Evolutionary conservation across 2,888 invertebrate species (phyloP).

Genomic region (Tetragonisca angustula): DNA sequence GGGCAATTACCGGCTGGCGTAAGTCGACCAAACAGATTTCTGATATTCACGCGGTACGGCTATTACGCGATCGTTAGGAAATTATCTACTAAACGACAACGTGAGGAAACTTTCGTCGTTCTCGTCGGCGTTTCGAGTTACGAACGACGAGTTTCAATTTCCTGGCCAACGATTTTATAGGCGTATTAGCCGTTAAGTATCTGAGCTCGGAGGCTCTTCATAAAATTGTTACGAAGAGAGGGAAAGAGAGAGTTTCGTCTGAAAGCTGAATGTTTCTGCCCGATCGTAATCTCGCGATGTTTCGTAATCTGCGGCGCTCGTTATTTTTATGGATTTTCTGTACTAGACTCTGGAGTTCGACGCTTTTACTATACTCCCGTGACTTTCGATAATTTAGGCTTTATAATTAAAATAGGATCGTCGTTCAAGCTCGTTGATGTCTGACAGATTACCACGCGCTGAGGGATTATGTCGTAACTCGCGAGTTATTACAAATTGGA

Average conservation of each 20-base stretch:
- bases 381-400: not conserved
- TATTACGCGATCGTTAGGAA: conserved; percentile 8
- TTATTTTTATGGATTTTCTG: not conserved
- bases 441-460: no score
- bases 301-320: not conserved
- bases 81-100: conserved; percentile 24
- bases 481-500: no score
- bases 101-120: not conserved
- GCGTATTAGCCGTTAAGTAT: not conserved
- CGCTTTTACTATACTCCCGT: not conserved
- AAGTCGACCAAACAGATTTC: conserved; percentile 16
- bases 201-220: not conserved
- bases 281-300: not conserved
- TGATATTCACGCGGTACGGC: conserved; percentile 28
- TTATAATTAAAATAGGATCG: not conserved
- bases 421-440: not conserved
- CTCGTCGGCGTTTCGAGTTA: not conserved
- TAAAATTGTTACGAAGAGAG: conserved; percentile 21
- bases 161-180: not conserved
- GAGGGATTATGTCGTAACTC: no score
- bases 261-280: not conserved
- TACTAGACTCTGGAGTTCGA: no score
- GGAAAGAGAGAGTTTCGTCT: not conserved
- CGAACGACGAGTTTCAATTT: not conserved
- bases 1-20: conserved; percentile 36